phyloP scores from a whole-genome alignment of 2,888 invertebrate species.

The Perizoma flavofasciatum region DNA sequence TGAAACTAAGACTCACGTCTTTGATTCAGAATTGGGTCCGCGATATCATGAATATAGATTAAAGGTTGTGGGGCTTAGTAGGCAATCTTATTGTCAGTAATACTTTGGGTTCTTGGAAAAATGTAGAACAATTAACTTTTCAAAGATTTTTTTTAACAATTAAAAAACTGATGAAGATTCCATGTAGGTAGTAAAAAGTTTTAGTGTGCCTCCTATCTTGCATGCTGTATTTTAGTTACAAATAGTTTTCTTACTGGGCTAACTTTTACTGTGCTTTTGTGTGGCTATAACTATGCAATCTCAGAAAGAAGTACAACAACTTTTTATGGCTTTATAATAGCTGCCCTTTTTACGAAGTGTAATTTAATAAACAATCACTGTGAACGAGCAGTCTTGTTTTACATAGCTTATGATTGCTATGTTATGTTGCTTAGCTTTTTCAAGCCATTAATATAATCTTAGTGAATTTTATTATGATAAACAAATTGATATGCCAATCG shows the following conservation, averaged over 20 bases:
- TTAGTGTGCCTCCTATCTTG: too few relatives aligned
- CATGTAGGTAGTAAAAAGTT: neutral
- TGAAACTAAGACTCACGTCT: neutral
- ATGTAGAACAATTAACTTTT: too few relatives aligned
- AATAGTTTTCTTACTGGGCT: neutral
- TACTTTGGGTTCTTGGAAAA: too few relatives aligned
- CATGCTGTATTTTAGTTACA: neutral
- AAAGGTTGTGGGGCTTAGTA: neutral
- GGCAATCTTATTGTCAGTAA: too few relatives aligned
- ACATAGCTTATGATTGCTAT: neutral
- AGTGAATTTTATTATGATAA: too few relatives aligned
- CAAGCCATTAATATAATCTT: too few relatives aligned
- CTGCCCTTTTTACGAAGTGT: constrained; percentile 36
- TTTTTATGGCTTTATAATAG: constrained; percentile 29
- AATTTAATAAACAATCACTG: constrained; percentile 45
- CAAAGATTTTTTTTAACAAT: too few relatives aligned
- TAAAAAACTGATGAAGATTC: too few relatives aligned
- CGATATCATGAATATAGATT: constrained; percentile 3
- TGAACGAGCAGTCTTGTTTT: constrained; percentile 6
- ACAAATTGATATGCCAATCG: too few relatives aligned
- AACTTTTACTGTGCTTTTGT: neutral
- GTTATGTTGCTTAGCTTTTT: too few relatives aligned
- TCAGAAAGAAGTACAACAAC: constrained; percentile 28
- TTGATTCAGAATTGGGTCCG: neutral
- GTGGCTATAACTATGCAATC: constrained; percentile 21